phyloP scores from a whole-genome alignment of 2,888 invertebrate species.

The Capitulum mitella region DNA sequence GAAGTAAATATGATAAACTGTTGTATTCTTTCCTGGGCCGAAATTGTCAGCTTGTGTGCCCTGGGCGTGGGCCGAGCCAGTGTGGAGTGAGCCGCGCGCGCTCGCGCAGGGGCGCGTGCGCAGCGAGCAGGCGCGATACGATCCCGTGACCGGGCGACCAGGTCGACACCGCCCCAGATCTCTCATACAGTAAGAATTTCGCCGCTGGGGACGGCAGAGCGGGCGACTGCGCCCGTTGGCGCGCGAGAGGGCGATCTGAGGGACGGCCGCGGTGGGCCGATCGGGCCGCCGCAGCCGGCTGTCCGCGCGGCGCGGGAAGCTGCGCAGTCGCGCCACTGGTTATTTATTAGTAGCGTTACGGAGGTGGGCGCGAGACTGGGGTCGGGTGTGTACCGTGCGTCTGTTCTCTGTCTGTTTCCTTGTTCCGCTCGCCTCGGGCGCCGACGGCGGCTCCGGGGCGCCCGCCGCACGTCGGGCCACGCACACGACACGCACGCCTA shows the following conservation, averaged over 20 bases:
- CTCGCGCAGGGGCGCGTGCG: too few species aligned
- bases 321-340: not conserved
- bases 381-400: not conserved
- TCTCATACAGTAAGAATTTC: not conserved
- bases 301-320: not conserved
- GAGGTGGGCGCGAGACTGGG: not conserved
- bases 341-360: conserved; percentile 22
- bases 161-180: conserved; percentile 1
- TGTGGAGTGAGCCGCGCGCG: not conserved
- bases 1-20: conserved; percentile 23
- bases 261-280: not conserved
- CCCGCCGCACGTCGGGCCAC: conserved; percentile 34
- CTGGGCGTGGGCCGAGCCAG: not conserved
- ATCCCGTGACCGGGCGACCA: not conserved
- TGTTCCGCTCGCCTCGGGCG: conserved; percentile 27
- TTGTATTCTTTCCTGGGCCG: conserved; percentile 25
- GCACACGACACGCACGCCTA: conserved; percentile 36
- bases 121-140: too few species aligned
- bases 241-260: not conserved
- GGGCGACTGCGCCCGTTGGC: not conserved
- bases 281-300: not conserved
- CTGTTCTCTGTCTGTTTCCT: conserved; percentile 22
- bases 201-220: not conserved
- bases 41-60: not conserved
- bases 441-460: conserved; percentile 27